These are phyloP conservation scores for Drosophila serrata DNA, from an alignment of 1,140 invertebrate species.

Conservation along the genomic window DNA sequence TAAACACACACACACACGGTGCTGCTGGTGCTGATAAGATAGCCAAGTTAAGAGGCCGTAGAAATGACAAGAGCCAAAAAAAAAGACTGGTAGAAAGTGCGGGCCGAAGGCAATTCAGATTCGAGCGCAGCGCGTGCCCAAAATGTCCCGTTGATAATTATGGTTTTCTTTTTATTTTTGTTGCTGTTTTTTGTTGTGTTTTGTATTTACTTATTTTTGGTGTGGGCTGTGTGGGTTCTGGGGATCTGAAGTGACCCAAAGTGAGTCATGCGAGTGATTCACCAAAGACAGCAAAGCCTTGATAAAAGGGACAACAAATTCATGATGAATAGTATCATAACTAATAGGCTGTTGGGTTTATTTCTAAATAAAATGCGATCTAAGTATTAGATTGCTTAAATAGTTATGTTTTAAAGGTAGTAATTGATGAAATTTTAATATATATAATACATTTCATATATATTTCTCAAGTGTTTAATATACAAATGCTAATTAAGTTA, in stretches of 20 bases:
- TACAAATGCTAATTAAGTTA: too few species aligned
- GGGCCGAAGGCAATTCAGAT: slow-evolving; percentile 1
- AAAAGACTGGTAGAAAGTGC: slow-evolving; percentile 19
- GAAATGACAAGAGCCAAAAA: slow-evolving; percentile 19
- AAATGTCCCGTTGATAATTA: slow-evolving; percentile 49
- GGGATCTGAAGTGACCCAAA: slow-evolving; percentile 7
- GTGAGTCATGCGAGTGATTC: slow-evolving; percentile 53
- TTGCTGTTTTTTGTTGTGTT: not conserved
- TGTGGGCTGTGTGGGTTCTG: slow-evolving; percentile 8
- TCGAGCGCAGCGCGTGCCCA: slow-evolving; percentile 27
- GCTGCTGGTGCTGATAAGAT: slow-evolving; percentile 39
- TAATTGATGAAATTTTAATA: too few species aligned
- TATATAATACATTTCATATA: too few species aligned
- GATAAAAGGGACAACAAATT: not conserved
- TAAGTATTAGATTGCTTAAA: too few species aligned
- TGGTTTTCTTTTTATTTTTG: slow-evolving; percentile 1
- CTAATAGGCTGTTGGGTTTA: not conserved
- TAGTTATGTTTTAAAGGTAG: too few species aligned
- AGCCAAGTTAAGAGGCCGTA: slow-evolving; percentile 25
- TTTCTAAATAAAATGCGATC: too few species aligned
- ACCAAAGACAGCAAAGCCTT: not conserved
- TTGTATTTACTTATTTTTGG: slow-evolving; percentile 19
- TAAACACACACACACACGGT: slow-evolving; percentile 22
- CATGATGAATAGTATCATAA: not conserved
- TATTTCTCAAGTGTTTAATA: too few species aligned